Conservation (phyloP, 2,888 invertebrate species). For the Dryobotodes eremita region DNA sequence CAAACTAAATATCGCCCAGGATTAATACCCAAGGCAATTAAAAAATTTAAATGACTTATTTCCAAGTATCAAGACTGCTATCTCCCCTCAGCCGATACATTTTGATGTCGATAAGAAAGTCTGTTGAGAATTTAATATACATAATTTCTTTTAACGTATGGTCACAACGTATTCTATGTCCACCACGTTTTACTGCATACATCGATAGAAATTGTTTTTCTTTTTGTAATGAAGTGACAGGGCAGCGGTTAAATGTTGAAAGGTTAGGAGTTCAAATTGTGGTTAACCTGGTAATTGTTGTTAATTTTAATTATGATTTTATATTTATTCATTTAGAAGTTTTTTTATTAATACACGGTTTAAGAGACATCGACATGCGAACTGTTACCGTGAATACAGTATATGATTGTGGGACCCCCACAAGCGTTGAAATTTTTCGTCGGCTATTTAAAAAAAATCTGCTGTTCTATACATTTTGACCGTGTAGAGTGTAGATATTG, state of each 20-base stretch:
- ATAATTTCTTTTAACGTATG: constrained; percentile 87
- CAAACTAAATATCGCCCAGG: constrained; percentile 4
- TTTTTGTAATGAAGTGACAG: constrained; percentile 1
- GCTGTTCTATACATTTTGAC: too few species aligned
- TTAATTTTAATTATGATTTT: background rate
- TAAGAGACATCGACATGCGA: too few species aligned
- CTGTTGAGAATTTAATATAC: constrained; percentile 88
- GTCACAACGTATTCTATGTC: constrained; percentile 50
- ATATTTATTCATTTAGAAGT: too few species aligned
- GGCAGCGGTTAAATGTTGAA: background rate
- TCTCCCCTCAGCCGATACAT: constrained; percentile 74
- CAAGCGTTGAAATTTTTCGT: too few species aligned
- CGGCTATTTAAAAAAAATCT: too few species aligned
- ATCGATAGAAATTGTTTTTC: constrained; percentile 38
- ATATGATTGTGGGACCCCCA: too few species aligned
- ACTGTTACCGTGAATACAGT: too few species aligned
- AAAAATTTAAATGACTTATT: constrained; percentile 12
- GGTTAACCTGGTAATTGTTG: background rate
- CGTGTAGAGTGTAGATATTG: too few species aligned
- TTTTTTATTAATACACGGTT: too few species aligned
- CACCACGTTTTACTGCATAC: constrained; percentile 29
- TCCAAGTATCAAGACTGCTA: constrained; percentile 76
- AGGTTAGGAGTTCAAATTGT: constrained; percentile 30
- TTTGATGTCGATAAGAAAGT: constrained; percentile 89
- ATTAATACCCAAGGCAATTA: constrained; percentile 1